Evolutionary conservation across 1,140 invertebrate species (phyloP).

Genomic region (Parasteatoda tepidariorum): DNA sequence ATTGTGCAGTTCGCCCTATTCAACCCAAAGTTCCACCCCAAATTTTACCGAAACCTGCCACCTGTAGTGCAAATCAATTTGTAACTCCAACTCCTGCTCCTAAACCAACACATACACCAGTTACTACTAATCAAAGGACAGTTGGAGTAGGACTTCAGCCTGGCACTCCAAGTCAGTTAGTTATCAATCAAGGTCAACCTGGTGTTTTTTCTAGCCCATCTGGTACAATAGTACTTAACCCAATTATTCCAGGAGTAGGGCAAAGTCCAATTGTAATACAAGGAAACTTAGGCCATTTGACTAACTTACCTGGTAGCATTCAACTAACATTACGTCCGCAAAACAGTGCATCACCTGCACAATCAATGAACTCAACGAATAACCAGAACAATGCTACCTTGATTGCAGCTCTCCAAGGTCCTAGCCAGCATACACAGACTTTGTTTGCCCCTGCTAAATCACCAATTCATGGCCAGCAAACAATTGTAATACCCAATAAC

Average conservation of each 20-base stretch:
- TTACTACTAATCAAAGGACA: constrained; percentile 32
- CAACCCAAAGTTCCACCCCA: constrained; percentile 65
- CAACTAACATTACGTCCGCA: constrained; percentile 68
- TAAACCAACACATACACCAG: constrained; percentile 30
- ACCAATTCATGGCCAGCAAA: constrained; percentile 59
- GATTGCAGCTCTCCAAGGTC: constrained; percentile 62
- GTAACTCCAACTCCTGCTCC: constrained; percentile 37
- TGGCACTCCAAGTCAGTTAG: constrained; percentile 15
- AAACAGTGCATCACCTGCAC: constrained; percentile 9
- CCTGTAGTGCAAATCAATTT: constrained; percentile 51
- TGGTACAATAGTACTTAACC: constrained; percentile 64
- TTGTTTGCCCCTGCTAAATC: constrained; percentile 36
- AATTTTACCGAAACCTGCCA: constrained; percentile 65
- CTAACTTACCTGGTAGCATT: constrained; percentile 61
- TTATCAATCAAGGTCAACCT: constrained; percentile 61
- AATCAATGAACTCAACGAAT: constrained; percentile 8
- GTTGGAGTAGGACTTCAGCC: constrained; percentile 55
- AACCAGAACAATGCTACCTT: constrained; percentile 60
- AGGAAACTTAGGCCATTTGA: constrained; percentile 67
- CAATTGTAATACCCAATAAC: constrained; percentile 61
- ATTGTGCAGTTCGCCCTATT: constrained; percentile 59
- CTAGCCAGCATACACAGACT: constrained; percentile 59
- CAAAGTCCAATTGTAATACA: constrained; percentile 67
- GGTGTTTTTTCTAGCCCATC: constrained; percentile 55
- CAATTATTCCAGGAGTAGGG: constrained; percentile 62